Evolutionary conservation across 2,113 vertebrate species (phyloP), one percentile per base, ranked within the genome.

Genomic region (Mus pahari): DNA sequence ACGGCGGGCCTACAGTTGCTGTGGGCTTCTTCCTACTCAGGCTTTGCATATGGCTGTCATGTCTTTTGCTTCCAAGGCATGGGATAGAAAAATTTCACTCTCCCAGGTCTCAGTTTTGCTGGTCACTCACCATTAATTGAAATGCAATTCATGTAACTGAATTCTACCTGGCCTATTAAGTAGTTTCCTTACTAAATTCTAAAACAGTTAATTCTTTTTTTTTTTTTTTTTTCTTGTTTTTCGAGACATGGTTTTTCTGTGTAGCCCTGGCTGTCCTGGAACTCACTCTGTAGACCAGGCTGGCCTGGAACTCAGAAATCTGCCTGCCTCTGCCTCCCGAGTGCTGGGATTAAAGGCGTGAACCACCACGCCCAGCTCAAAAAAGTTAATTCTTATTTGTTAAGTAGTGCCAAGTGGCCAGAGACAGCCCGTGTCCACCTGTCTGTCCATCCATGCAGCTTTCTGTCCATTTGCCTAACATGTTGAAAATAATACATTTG

Each of bases 161-260:
- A 88, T 90, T 53, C 66, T 26, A 88, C 10, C n/a, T 87, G 58
- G 50, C 17, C 68, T 39, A 88, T 53, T 83, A 92, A 60, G 14
- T 84, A 90, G 33, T 31, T 86, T n/a, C 89, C 53, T 42, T 79
- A 88, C 8, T 88, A 42, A 90, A 86, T 95, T 92, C 81, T 90
- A 88, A 88, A 90, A 81, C 39, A n/a, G 22, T 10, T 60, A 90
- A 68, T 88, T 1, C 3, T 93, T 91, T 22, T n/a, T 70, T 79
- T n/a, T n/a, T n/a, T n/a, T n/a, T n/a, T n/a, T n/a, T n/a, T n/a
- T n/a, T n/a, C n/a, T n/a, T n/a, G n/a, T n/a, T n/a, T n/a, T n/a
- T n/a, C n/a, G n/a, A n/a, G n/a, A n/a, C n/a, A n/a, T n/a, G n/a
- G n/a, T n/a, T n/a, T n/a, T n/a, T n/a, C n/a, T n/a, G n/a, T n/a